Percentiles rank a stretch among this genome's conserved stretches.
Conservation (phyloP, 1,140 invertebrate genomes). For the Scaptodrosophila lebanonensis region DNA sequence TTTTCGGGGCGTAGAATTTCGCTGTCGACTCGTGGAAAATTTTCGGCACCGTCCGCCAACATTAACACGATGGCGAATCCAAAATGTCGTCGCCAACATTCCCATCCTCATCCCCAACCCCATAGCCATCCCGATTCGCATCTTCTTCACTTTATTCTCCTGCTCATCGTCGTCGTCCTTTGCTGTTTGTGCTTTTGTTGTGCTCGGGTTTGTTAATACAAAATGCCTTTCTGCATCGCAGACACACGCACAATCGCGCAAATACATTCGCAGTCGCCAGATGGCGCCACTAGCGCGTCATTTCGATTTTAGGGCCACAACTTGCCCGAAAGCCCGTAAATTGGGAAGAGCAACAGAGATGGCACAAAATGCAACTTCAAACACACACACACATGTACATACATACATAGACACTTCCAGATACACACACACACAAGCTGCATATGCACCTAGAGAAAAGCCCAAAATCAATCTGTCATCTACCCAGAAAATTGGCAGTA, state of each 20-base stretch:
- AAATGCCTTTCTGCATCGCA: slow-evolving; percentile 18
- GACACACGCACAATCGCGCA: slow-evolving; percentile 5
- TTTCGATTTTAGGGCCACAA: slow-evolving; percentile 19
- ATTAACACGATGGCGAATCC: background rate
- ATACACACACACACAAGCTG: background rate
- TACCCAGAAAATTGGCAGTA: no score
- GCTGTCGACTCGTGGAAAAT: slow-evolving; percentile 44
- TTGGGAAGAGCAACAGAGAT: slow-evolving; percentile 7
- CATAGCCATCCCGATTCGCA: no score
- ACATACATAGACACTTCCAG: no score
- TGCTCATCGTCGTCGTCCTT: background rate
- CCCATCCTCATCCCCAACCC: no score
- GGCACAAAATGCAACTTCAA: background rate
- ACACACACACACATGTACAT: slow-evolving; percentile 9
- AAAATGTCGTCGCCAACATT: slow-evolving; percentile 7
- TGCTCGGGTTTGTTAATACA: slow-evolving; percentile 21
- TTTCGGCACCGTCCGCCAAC: slow-evolving; percentile 33
- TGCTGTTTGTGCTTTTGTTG: slow-evolving; percentile 8
- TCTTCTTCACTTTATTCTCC: slow-evolving; percentile 7
- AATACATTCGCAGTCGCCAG: slow-evolving; percentile 12
- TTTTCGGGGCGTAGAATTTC: slow-evolving; percentile 1
- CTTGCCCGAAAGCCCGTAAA: background rate
- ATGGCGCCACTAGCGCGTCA: slow-evolving; percentile 32
- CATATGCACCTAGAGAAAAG: background rate
- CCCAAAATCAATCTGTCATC: no score